Evolutionary conservation across 2,888 invertebrate genomes (phyloP).

Genomic region (Abrostola tripartita): DNA sequence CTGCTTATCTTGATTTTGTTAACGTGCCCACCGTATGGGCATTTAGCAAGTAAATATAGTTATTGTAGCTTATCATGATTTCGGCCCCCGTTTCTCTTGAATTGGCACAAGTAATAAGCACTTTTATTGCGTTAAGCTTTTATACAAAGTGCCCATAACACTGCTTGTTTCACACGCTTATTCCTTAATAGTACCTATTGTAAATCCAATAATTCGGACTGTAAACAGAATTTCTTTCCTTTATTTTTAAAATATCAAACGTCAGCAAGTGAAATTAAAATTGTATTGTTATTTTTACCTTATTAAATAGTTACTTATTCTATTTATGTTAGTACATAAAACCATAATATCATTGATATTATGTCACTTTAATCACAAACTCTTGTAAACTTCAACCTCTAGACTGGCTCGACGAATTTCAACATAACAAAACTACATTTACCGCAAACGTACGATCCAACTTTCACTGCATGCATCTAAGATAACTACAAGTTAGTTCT

Average conservation of each 20-base stretch:
- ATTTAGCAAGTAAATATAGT: constrained; percentile 36
- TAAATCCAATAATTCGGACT: neutral
- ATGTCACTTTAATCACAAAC: too few relatives aligned
- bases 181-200: neutral
- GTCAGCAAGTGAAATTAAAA: neutral
- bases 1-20: constrained; percentile 34
- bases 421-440: neutral
- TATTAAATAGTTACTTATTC: too few relatives aligned
- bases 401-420: too few relatives aligned
- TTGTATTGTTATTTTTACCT: neutral
- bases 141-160: constrained; percentile 17
- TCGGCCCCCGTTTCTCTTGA: constrained; percentile 7
- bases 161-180: constrained; percentile 3
- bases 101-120: constrained; percentile 18
- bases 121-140: constrained; percentile 31
- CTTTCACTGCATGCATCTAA: constrained; percentile 5
- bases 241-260: too few relatives aligned
- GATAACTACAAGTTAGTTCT: neutral
- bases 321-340: too few relatives aligned
- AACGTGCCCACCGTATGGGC: constrained; percentile 11
- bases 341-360: too few relatives aligned
- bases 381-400: too few relatives aligned
- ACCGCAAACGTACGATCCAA: neutral
- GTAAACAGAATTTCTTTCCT: neutral
- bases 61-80: constrained; percentile 34